A percentile compares a stretch with the other conserved stretches of the same genome.
These are phyloP conservation scores for Bagarius yarrelli DNA, from an alignment of 2,113 vertebrate genomes.

Conservation along the genomic window DNA sequence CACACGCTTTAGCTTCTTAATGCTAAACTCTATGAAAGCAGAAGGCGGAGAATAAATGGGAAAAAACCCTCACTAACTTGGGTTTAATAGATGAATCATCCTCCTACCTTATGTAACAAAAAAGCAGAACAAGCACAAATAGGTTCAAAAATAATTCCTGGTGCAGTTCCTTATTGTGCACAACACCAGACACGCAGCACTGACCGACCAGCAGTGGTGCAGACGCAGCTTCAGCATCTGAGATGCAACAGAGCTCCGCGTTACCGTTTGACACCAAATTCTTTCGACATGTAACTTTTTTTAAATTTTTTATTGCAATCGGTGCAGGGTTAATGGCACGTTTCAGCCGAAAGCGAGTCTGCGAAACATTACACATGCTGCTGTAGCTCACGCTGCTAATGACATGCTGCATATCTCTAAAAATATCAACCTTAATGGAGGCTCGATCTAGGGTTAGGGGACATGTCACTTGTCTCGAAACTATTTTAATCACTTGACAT, in stretches of 20 bases:
- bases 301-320: too few species aligned
- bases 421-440: background rate
- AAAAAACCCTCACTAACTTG: slow-evolving; percentile 26
- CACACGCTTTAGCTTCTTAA: slow-evolving; percentile 3
- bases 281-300: background rate
- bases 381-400: background rate
- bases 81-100: slow-evolving; percentile 45
- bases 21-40: background rate
- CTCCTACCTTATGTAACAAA: slow-evolving; percentile 36
- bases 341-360: background rate
- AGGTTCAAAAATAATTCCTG: slow-evolving; percentile 34
- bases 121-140: slow-evolving; percentile 36
- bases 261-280: background rate
- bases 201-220: background rate
- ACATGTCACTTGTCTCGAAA: background rate
- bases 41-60: slow-evolving; percentile 2
- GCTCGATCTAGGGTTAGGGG: background rate
- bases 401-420: background rate
- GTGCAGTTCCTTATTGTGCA: slow-evolving; percentile 21
- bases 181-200: background rate
- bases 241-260: background rate
- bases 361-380: background rate
- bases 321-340: background rate
- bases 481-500: background rate
- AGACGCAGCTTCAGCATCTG: background rate